Evolutionary conservation across 2,113 vertebrate species (phyloP), one percentile per base, ranked within the genome.

Genomic region (Hypocryptadius cinnamomeus): DNA sequence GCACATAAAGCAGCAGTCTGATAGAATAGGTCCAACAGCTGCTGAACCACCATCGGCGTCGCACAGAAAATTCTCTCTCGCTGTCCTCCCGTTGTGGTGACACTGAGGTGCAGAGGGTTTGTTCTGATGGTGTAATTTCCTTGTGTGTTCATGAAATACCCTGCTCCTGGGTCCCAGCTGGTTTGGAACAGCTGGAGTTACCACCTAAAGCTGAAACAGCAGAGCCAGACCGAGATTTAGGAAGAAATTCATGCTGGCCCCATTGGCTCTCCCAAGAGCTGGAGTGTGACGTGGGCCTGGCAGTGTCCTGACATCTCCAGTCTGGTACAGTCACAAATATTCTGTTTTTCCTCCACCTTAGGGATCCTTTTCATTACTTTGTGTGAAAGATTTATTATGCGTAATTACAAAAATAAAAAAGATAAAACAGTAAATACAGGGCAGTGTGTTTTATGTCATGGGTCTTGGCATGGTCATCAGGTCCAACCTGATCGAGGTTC

Each of bases 281-380:
- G 14, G 64, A 82, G 66, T 2, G 0, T 59, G 57, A 18, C 1
- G 6, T 59, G 74, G 68, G 48, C 72, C 88, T 89, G 76, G 71
- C 64, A 27, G 77, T 44, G 74, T 71, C 86, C 88, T 50, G 83
- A 59, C 76, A 48, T 71, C 61, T 79, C 63, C 92, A 54, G 31
- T 74, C 84, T 64, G 85, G 45, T 79, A 59, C 2, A 0, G 76
- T 80, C 56, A 44, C 84, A 69, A 35, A 93, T 45, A 53, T 35
- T 39, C 61, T 83, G 22, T 83, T 82, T 61, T 63, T 91, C 91
- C 65, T 87, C 92, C 81, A 45, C 68, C 78, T 57, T 79, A n/a
- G 74, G 69, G 82, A 91, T 93, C 72, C 83, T 72, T 95, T 94
- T 82, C 85, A 53, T 93, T 85, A 79, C 54, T 96, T 95, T 91